phyloP scores from a whole-genome alignment of 2,113 vertebrate genomes.

The Genyomyrus donnyi region DNA sequence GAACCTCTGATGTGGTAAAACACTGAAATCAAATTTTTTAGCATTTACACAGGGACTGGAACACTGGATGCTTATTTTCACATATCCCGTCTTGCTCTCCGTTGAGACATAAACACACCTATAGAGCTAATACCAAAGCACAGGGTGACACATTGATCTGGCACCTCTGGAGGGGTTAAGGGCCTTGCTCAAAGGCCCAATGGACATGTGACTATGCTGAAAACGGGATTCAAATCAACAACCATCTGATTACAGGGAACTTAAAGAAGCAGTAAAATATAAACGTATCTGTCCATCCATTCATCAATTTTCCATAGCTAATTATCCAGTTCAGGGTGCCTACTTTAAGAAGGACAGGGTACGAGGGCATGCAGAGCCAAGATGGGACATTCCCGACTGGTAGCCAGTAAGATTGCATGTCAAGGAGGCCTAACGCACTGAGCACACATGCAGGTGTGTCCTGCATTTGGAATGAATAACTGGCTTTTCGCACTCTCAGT shows the following conservation, averaged over 20 bases:
- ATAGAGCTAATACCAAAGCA: not conserved
- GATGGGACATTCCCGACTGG: not conserved
- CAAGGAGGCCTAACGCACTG: not conserved
- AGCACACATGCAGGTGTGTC: not conserved
- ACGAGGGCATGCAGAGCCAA: not conserved
- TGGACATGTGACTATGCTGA: not conserved
- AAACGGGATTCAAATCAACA: not conserved
- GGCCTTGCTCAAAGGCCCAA: not conserved
- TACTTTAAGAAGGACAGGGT: not conserved
- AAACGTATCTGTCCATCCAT: not conserved
- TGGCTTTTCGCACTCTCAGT: not conserved
- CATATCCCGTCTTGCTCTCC: not conserved
- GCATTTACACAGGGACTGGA: not conserved
- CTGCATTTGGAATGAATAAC: not conserved
- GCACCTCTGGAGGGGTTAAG: not conserved
- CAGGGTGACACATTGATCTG: not conserved
- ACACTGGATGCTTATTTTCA: not conserved
- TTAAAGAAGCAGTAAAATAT: not conserved
- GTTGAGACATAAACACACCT: not conserved
- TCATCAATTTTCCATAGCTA: not conserved
- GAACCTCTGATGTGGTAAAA: not conserved
- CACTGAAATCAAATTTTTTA: not conserved
- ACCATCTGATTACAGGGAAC: not conserved
- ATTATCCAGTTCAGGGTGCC: not conserved
- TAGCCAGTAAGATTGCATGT: not conserved